Percentiles rank a stretch among this genome's conserved stretches.
These are phyloP conservation scores for Otolemur crassicaudatus DNA, from an alignment of 2,797 vertebrate genomes.

Conservation along the genomic window DNA sequence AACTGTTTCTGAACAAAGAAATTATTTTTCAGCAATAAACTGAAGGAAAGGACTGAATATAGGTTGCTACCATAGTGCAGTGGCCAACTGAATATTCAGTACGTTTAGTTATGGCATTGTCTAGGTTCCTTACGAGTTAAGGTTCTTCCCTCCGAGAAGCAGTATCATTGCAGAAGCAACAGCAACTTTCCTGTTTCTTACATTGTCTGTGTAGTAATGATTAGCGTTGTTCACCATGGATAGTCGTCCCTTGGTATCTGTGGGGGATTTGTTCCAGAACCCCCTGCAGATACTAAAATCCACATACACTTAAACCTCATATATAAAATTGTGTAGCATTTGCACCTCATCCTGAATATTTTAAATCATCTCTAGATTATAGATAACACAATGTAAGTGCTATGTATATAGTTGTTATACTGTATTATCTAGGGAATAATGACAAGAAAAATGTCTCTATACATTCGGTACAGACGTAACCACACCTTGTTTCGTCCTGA, in stretches of 20 bases:
- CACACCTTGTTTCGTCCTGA: background rate
- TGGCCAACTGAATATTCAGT: background rate
- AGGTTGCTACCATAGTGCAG: background rate
- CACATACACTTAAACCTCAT: background rate
- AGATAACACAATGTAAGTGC: background rate
- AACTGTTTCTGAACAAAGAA: background rate
- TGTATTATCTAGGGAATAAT: background rate
- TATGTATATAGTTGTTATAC: too few species aligned
- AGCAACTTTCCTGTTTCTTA: background rate
- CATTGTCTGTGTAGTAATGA: background rate
- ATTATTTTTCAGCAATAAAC: background rate
- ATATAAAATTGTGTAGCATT: background rate
- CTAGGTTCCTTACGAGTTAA: background rate
- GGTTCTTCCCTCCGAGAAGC: background rate
- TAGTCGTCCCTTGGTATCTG: too few species aligned
- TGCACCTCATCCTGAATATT: background rate
- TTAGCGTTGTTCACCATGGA: background rate
- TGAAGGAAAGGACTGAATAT: background rate
- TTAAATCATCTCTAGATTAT: background rate
- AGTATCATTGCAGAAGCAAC: background rate
- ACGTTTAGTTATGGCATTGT: background rate
- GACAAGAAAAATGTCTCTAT: background rate
- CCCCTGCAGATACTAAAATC: background rate
- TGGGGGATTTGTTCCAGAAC: background rate
- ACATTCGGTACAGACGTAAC: background rate